These are phyloP conservation scores for Yasuhikotakia modesta DNA, from an alignment of 2,797 vertebrate genomes.

Conservation along the genomic window DNA sequence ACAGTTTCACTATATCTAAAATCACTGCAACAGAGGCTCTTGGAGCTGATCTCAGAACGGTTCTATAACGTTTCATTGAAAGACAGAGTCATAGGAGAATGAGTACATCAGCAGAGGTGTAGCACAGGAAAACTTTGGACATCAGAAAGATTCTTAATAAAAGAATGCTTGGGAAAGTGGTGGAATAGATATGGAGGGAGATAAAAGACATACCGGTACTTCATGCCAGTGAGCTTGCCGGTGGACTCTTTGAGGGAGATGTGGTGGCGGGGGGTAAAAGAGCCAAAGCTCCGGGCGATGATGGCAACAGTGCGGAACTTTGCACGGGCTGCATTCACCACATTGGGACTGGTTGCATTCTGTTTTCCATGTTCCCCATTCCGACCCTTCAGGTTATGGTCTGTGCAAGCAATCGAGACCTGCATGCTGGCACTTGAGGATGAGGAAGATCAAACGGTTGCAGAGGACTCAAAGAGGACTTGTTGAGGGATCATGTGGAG, in stretches of 20 bases:
- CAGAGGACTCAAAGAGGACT: conserved; percentile 26
- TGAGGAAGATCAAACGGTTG: conserved; percentile 14
- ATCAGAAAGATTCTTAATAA: not conserved
- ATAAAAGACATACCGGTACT: conserved; percentile 90
- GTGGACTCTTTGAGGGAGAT: conserved; percentile 99
- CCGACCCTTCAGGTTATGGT: conserved; percentile 94
- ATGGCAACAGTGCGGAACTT: conserved; percentile 98
- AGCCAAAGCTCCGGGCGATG: conserved; percentile 94
- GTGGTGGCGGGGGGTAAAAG: conserved; percentile 92
- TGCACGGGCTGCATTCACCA: conserved; percentile 93
- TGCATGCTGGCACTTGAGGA: conserved; percentile 83
- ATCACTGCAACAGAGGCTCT: not conserved
- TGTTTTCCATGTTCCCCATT: conserved; percentile 97
- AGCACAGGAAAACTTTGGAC: not conserved
- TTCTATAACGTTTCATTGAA: conserved; percentile 11
- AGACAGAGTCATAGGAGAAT: conserved; percentile 20
- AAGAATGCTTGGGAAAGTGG: not conserved
- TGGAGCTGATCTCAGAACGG: conserved; percentile 11
- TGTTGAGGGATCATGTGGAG: conserved; percentile 26
- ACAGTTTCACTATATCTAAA: not conserved
- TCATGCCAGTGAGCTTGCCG: conserved; percentile 98
- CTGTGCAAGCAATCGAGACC: conserved; percentile 98
- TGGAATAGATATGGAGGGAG: not conserved
- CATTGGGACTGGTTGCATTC: conserved; percentile 86
- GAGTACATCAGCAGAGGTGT: not conserved